phyloP scores from a whole-genome alignment of 1,140 invertebrate species.

The Lasioglossum baleicum region DNA sequence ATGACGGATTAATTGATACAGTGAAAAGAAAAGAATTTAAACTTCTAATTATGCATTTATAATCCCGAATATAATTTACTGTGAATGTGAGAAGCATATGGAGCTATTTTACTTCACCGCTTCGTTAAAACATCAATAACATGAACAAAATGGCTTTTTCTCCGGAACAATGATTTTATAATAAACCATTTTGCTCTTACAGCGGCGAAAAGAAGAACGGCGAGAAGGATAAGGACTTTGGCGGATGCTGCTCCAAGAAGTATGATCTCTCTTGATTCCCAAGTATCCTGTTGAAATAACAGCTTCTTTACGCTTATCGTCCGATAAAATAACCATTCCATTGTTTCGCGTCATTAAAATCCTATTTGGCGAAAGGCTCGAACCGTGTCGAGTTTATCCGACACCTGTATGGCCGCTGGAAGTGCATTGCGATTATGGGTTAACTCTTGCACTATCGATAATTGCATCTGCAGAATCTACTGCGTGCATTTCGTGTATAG shows the following conservation, averaged over 20 bases:
- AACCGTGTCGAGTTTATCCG: not conserved
- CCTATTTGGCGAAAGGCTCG: not conserved
- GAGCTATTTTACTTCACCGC: too few species aligned
- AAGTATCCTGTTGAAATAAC: not conserved
- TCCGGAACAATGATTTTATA: not conserved
- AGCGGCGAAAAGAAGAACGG: slow-evolving; percentile 58
- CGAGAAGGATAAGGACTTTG: slow-evolving; percentile 54
- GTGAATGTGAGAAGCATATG: too few species aligned
- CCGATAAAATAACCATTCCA: too few species aligned
- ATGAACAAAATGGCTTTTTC: too few species aligned
- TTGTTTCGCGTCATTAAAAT: not conserved
- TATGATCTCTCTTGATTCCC: slow-evolving; percentile 34
- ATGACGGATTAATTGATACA: too few species aligned
- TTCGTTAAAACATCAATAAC: too few species aligned
- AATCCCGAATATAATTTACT: too few species aligned
- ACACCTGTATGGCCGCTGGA: slow-evolving; percentile 60
- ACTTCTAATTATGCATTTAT: too few species aligned
- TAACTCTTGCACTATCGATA: not conserved
- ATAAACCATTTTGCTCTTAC: slow-evolving; percentile 11
- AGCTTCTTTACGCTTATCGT: too few species aligned
- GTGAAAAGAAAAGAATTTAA: too few species aligned
- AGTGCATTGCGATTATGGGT: not conserved
- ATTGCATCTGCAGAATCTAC: not conserved
- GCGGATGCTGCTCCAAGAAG: slow-evolving; percentile 65
- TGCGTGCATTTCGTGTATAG: too few species aligned